Conservation (phyloP, 2,113 vertebrate genomes). For the Cyphomyrus discorhynchus region DNA sequence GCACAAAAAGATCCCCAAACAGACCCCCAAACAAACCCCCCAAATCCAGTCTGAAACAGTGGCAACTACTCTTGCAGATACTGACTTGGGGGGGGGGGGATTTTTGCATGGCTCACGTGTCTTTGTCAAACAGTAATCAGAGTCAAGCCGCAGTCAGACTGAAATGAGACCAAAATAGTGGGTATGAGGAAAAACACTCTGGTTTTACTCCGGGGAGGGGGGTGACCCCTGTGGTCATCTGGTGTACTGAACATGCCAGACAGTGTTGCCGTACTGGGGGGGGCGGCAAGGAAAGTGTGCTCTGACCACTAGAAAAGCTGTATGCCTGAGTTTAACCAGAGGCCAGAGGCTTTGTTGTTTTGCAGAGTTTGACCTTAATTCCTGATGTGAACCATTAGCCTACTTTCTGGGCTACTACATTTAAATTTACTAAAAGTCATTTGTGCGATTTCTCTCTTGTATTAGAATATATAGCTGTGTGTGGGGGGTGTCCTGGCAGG, state of each 20-base stretch:
- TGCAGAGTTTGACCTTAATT: not conserved
- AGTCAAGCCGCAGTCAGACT: not conserved
- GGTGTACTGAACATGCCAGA: not conserved
- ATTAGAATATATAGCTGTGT: not conserved
- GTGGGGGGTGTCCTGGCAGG: not conserved
- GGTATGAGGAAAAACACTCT: not conserved
- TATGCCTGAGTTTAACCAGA: not conserved
- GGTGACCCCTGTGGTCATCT: not conserved
- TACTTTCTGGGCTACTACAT: not conserved
- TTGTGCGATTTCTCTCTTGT: not conserved
- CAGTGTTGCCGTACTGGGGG: not conserved
- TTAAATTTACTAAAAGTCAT: not conserved
- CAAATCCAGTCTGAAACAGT: not conserved
- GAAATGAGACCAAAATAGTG: not conserved
- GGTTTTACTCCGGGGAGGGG: not conserved
- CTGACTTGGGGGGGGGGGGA: not conserved
- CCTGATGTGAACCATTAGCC: not conserved
- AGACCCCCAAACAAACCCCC: not conserved
- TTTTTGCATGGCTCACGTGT: not conserved
- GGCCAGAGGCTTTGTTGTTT: not conserved
- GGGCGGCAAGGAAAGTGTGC: not conserved
- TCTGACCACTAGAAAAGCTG: not conserved
- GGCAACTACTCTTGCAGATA: not conserved
- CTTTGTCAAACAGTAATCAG: constrained; percentile 1
- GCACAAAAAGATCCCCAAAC: not conserved